Base-by-base conservation (phyloP, 2,797 vertebrate genomes). In the Mormyrops boulengeri region DNA sequence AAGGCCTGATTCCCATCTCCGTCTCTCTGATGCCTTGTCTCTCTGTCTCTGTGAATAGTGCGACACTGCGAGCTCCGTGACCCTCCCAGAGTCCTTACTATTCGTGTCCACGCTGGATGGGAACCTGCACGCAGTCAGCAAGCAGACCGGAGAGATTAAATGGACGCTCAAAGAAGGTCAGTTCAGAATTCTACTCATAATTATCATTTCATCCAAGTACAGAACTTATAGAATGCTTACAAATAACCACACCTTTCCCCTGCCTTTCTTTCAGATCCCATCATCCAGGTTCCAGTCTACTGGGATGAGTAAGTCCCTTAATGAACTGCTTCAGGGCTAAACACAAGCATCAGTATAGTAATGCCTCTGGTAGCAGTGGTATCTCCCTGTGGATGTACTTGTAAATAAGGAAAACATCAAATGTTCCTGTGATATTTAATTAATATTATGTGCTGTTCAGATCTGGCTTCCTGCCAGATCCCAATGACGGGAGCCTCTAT, bases 121-220 rank as follows among this genome's bases (percentile, higher is more conserved):
- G 12, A 97, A 93, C 93, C 96, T 99, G 53, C 98, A 99, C 0
- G 98, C 99, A 0, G 97, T 99, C 91, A 98, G 96, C 93, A 98
- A 97, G 94, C 96, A 97, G 93, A 97, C 97, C 0, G 99, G 99
- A 19, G 96, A 97, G 92, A 94, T 99, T 94, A 96, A 97, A 92
- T 99, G 99, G 99, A 98, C 97, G 0, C 94, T 99, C 49, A 97
- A 96, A 94, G 97, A 98, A 84, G 98, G 98, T 99, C 93, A 94
- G 95, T 73, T 30, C 17, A 14, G 30, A 38, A 41, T 50, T 85
- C 84, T 52, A 6, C 50, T 53, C 22, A 5, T 19, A 34, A 47
- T 47, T 57, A n/a, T 44, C 66, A 47, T 57, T 44, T 57, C 19
- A 55, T 8, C 38, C 7, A 12, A 50, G 22, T 55, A 41, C 17